Evolutionary conservation across 2,888 invertebrate genomes (phyloP).

Genomic region (Zaprionus bogoriensis): DNA sequence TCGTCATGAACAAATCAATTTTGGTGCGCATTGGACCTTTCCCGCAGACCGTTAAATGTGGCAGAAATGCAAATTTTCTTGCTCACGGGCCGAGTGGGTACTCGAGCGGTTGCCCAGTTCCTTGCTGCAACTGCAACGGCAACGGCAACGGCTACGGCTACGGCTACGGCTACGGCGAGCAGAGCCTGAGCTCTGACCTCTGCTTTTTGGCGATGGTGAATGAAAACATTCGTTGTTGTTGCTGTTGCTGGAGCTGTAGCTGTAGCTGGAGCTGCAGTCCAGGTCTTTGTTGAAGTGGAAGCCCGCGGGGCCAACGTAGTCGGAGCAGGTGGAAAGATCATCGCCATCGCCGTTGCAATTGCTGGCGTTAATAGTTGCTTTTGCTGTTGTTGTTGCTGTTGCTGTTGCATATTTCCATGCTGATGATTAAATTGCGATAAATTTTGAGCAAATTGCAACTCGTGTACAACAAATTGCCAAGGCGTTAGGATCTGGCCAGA

Average conservation of each 20-base stretch:
- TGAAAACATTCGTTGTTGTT: slow-evolving; percentile 54
- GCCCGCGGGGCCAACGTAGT: background rate
- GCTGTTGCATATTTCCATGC: slow-evolving; percentile 53
- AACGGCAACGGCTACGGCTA: background rate
- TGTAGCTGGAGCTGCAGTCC: slow-evolving; percentile 13
- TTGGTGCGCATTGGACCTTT: slow-evolving; percentile 44
- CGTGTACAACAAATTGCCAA: slow-evolving; percentile 72
- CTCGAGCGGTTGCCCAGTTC: slow-evolving; percentile 1
- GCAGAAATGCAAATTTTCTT: slow-evolving; percentile 70
- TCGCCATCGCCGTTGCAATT: slow-evolving; percentile 54
- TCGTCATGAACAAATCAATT: slow-evolving; percentile 77
- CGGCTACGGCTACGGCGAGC: slow-evolving; percentile 8
- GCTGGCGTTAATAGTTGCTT: slow-evolving; percentile 65
- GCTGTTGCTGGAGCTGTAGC: slow-evolving; percentile 12
- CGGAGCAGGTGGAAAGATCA: slow-evolving; percentile 68
- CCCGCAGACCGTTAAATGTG: slow-evolving; percentile 64
- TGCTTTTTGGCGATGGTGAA: slow-evolving; percentile 34
- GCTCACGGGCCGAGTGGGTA: slow-evolving; percentile 33
- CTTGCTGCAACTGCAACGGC: slow-evolving; percentile 17
- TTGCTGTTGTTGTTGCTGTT: slow-evolving; percentile 31
- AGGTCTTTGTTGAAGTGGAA: too few species aligned
- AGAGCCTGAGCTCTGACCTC: slow-evolving; percentile 32
- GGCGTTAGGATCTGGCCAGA: slow-evolving; percentile 56
- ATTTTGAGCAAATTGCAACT: slow-evolving; percentile 73
- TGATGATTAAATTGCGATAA: slow-evolving; percentile 75